Percentiles rank a stretch among this genome's conserved stretches.
These are phyloP conservation scores for Erpetoichthys calabaricus DNA, from an alignment of 2,797 vertebrate genomes.

Conservation along the genomic window DNA sequence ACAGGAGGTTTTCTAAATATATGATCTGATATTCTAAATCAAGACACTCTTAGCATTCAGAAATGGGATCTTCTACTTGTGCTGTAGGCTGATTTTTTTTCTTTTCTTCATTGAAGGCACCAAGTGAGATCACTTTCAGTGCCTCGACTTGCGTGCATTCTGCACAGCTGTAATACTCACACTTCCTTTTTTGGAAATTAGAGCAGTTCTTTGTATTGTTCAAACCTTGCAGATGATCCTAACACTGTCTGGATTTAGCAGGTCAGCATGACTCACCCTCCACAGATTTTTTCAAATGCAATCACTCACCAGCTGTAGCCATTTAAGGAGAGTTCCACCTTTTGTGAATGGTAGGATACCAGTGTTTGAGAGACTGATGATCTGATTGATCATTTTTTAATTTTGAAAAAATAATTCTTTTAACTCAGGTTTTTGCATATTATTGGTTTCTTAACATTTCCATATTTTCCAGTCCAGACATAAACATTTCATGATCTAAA, in stretches of 20 bases:
- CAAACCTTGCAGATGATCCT: conserved; percentile 17
- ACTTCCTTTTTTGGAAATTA: conserved; percentile 79
- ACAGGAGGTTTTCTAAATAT: too few relatives aligned
- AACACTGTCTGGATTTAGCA: conserved; percentile 26
- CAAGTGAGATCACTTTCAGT: conserved; percentile 25
- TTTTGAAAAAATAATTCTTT: too few relatives aligned
- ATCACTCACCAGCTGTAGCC: conserved; percentile 59
- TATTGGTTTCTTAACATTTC: too few relatives aligned
- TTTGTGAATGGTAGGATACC: conserved; percentile 29
- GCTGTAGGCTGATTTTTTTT: too few relatives aligned
- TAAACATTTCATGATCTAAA: too few relatives aligned
- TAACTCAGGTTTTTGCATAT: too few relatives aligned
- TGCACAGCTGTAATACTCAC: conserved; percentile 40
- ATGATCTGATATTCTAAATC: too few relatives aligned
- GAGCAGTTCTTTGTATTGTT: conserved; percentile 63
- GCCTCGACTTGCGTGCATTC: conserved; percentile 41
- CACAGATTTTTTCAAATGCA: conserved; percentile 35
- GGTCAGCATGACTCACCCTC: conserved; percentile 50
- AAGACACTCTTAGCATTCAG: too few relatives aligned
- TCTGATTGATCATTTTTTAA: too few relatives aligned
- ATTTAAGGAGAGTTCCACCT: conserved; percentile 74
- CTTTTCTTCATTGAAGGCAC: too few relatives aligned
- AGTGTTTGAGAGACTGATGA: not conserved
- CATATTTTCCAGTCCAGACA: too few relatives aligned
- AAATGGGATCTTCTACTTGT: too few relatives aligned